Evolutionary conservation across 2,113 vertebrate species (phyloP).

Genomic region (Hypomesus transpacificus): DNA sequence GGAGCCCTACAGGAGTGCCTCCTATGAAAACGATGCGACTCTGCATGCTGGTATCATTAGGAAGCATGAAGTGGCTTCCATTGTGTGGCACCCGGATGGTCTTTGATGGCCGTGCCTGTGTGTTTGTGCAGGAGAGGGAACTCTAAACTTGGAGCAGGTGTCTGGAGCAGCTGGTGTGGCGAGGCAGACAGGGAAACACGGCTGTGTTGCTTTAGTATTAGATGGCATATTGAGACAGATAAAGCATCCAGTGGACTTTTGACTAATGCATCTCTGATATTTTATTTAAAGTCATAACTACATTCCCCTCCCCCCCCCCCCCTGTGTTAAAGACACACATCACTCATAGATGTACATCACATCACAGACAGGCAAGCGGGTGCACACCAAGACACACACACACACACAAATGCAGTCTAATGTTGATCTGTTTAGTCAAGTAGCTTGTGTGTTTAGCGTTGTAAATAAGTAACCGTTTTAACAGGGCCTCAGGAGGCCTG

Average conservation of each 20-base stretch:
- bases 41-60: slow-evolving; percentile 65
- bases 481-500: slow-evolving; percentile 52
- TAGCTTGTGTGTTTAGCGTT: slow-evolving; percentile 69
- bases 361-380: neutral
- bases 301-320: slow-evolving; percentile 34
- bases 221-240: slow-evolving; percentile 50
- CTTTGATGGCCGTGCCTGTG: slow-evolving; percentile 55
- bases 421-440: slow-evolving; percentile 59
- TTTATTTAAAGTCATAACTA: slow-evolving; percentile 58
- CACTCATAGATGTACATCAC: slow-evolving; percentile 2
- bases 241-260: slow-evolving; percentile 40
- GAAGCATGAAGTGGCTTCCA: slow-evolving; percentile 63
- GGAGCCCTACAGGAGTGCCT: slow-evolving; percentile 10
- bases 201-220: slow-evolving; percentile 59
- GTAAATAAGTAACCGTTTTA: slow-evolving; percentile 69
- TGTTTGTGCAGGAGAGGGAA: slow-evolving; percentile 59
- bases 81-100: slow-evolving; percentile 59
- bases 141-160: slow-evolving; percentile 64
- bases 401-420: slow-evolving; percentile 28
- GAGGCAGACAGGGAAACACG: slow-evolving; percentile 51
- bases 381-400: neutral
- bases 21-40: slow-evolving; percentile 54
- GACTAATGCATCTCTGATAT: slow-evolving; percentile 60
- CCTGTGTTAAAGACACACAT: slow-evolving; percentile 32
- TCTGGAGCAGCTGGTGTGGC: slow-evolving; percentile 61